phyloP scores from a whole-genome alignment of 1,140 invertebrate genomes.

The Planococcus citri region DNA sequence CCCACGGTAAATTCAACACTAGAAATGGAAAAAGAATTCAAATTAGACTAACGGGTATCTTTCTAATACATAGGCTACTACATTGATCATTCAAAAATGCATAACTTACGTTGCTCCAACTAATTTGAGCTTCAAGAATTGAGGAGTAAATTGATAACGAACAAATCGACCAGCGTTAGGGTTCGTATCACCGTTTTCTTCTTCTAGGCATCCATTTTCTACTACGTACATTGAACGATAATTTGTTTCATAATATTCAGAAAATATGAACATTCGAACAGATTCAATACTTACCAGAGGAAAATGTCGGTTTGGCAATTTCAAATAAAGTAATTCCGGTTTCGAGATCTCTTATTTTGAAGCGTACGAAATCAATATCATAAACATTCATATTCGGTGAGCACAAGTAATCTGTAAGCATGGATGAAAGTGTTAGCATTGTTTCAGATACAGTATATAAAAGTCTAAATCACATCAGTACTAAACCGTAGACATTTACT shows the following conservation, averaged over 20 bases:
- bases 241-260: too few species aligned
- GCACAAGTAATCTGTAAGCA: conserved; percentile 75
- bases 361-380: conserved; percentile 95
- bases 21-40: conserved; percentile 31
- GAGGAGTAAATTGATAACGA: conserved; percentile 92
- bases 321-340: conserved; percentile 88
- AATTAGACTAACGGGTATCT: too few species aligned
- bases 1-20: conserved; percentile 96
- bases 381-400: conserved; percentile 89
- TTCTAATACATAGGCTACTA: too few species aligned
- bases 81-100: too few species aligned
- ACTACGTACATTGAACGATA: conserved; percentile 32
- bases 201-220: conserved; percentile 36
- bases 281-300: too few species aligned
- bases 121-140: conserved; percentile 88
- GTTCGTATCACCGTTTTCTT: conserved; percentile 56
- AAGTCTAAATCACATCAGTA: too few species aligned
- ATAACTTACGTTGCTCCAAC: conserved; percentile 86
- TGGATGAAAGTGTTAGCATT: too few species aligned
- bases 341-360: conserved; percentile 93
- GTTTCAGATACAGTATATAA: too few species aligned
- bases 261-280: too few species aligned
- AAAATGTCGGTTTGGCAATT: conserved; percentile 80
- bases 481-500: too few species aligned
- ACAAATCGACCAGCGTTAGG: conserved; percentile 90